A percentile compares a stretch with the other conserved stretches of the same genome.
phyloP scores from a whole-genome alignment of 2,113 vertebrate species.

The Panthera uncia region DNA sequence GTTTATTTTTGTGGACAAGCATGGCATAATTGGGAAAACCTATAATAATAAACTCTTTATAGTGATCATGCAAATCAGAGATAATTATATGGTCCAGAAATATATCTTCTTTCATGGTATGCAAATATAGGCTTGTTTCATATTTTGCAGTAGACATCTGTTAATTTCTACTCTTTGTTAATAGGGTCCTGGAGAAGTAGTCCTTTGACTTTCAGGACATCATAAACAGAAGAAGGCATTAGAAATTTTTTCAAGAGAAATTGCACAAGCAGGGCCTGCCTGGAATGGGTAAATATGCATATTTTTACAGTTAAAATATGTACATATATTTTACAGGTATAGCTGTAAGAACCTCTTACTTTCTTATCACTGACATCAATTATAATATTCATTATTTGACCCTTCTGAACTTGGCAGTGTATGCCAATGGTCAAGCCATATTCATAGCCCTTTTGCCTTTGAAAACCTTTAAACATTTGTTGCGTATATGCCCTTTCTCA shows the following conservation, averaged over 20 bases:
- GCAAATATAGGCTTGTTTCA: not conserved
- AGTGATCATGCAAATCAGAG: not conserved
- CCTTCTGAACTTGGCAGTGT: not conserved
- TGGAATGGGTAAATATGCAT: slow-evolving; percentile 88
- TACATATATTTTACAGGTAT: not conserved
- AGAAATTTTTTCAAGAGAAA: slow-evolving; percentile 90
- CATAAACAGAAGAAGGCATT: slow-evolving; percentile 90
- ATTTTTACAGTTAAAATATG: not conserved
- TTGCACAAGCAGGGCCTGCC: slow-evolving; percentile 91
- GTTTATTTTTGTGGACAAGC: slow-evolving; percentile 8
- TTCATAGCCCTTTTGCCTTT: not conserved
- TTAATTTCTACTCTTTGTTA: slow-evolving; percentile 7
- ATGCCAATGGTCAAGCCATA: not conserved
- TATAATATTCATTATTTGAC: not conserved
- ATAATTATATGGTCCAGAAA: not conserved
- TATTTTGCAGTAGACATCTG: not conserved
- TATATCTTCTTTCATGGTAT: not conserved
- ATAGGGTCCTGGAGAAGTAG: slow-evolving; percentile 87
- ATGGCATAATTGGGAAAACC: not conserved
- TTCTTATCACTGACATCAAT: not conserved
- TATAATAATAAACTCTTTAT: not conserved
- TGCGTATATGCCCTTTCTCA: not conserved
- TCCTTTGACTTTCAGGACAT: slow-evolving; percentile 90
- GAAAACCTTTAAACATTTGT: not conserved
- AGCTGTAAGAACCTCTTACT: not conserved